Conservation (phyloP, 2,888 invertebrate species). For the Dermolepida albohirtum region DNA sequence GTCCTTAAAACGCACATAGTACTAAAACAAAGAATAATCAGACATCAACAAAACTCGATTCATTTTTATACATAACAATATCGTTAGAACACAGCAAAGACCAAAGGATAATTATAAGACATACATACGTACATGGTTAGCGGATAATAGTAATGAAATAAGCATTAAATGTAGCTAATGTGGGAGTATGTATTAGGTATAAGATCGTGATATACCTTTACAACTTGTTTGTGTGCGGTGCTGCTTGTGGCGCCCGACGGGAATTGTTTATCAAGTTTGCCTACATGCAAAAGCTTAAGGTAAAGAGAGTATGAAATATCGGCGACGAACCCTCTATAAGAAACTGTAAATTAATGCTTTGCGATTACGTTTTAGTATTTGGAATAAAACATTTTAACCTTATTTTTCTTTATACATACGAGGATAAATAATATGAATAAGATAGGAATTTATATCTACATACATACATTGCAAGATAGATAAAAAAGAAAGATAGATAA, state of each 20-base stretch:
- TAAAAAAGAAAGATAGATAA: no score
- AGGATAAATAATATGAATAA: no score
- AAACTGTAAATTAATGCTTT: no score
- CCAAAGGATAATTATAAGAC: slow-evolving; percentile 20
- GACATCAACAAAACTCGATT: no score
- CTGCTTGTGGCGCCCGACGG: slow-evolving; percentile 46
- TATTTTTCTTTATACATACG: no score
- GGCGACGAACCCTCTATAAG: background rate
- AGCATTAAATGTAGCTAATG: slow-evolving; percentile 47
- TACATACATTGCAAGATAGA: no score
- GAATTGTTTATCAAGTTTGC: slow-evolving; percentile 30
- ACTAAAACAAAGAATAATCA: no score
- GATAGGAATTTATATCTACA: no score
- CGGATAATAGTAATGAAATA: slow-evolving; percentile 48
- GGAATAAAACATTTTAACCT: no score
- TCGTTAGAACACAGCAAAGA: background rate
- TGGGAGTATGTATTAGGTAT: slow-evolving; percentile 47
- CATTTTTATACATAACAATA: slow-evolving; percentile 7
- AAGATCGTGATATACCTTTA: slow-evolving; percentile 48
- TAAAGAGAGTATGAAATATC: slow-evolving; percentile 27
- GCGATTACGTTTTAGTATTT: no score
- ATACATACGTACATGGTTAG: slow-evolving; percentile 44
- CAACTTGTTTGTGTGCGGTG: slow-evolving; percentile 47
- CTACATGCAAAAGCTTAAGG: slow-evolving; percentile 18
- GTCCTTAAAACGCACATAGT: no score